Base-by-base conservation (phyloP, 2,797 vertebrate genomes). In the Mormyrus proboscirostris region DNA sequence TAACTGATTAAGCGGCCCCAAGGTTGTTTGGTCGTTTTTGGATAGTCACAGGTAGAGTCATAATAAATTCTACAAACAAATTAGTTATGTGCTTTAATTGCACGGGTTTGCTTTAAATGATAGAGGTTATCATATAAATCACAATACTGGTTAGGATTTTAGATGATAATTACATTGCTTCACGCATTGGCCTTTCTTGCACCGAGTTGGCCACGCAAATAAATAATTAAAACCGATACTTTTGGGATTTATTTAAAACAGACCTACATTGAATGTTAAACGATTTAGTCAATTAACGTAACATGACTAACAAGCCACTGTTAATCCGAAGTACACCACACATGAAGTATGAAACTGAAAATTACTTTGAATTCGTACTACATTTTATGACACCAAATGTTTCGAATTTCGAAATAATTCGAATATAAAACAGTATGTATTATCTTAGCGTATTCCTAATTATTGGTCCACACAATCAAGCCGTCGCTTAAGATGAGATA, bases 81-180 rank as follows among this genome's bases (percentile, higher is more conserved):
- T 79, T 50, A 53, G 47, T 86, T 86, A 86, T 89, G 44, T 84
- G 51, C 22, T 57, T 55, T 38, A 69, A 82, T 55, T 59, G 38
- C 16, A 19, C 44, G 22, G 8, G 41, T 47, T 19, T 22, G n/a
- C 22, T 12, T n/a, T 47, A 47, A 82, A 82, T 44, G 5, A 47
- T 10, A 82, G 41, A 82, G 41, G 41, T 6, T 22, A 44, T 47
- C 19, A 10, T 82, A 82, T 82, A 47, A 82, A 47, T 47, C 41
- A 4, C 41, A 82, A 4, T 82, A 82, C 41, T 22, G 38, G 19
- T 82, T 82, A 47, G n/a, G 33, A 76, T 7, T 38, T 82, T 82
- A 82, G 41, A 82, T n/a, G 5, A 82, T 82, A 22, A 47, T 82
- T 82, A 82, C 6, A 47, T 47, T 82, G 19, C 19, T 44, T 16